Conservation (phyloP, 2,113 vertebrate genomes). For the Hystrix cristata region DNA sequence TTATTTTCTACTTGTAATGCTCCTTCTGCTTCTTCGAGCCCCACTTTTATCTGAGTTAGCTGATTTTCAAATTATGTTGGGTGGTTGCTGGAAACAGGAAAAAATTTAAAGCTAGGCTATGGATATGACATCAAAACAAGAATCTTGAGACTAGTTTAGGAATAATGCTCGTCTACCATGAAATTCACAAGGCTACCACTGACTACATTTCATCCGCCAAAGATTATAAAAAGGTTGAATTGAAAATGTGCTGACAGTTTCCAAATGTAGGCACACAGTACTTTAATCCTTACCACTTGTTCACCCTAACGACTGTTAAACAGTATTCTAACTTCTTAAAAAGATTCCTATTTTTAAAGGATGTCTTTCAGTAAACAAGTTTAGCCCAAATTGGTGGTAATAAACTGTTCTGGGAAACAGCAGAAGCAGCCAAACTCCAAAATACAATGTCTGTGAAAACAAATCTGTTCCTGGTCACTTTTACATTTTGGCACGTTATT, state of each 20-base stretch:
- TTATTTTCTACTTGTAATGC: not conserved
- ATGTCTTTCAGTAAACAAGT: slow-evolving; percentile 3
- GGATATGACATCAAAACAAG: not conserved
- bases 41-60: not conserved
- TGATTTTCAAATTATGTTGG: not conserved
- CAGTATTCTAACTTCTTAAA: not conserved
- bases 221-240: slow-evolving; percentile 13
- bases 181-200: not conserved
- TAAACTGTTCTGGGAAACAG: not conserved
- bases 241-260: not conserved
- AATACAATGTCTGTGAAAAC: slow-evolving; percentile 12
- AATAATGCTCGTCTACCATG: not conserved
- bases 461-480: slow-evolving; percentile 1
- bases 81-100: not conserved
- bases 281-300: not conserved
- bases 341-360: not conserved
- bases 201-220: not conserved
- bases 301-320: not conserved
- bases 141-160: not conserved
- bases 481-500: not conserved
- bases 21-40: not conserved
- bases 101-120: not conserved
- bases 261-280: not conserved
- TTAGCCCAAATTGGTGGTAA: not conserved
- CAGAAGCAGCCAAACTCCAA: not conserved